Evolutionary conservation across 2,888 invertebrate species (phyloP).

Genomic region (Macaria liturata): DNA sequence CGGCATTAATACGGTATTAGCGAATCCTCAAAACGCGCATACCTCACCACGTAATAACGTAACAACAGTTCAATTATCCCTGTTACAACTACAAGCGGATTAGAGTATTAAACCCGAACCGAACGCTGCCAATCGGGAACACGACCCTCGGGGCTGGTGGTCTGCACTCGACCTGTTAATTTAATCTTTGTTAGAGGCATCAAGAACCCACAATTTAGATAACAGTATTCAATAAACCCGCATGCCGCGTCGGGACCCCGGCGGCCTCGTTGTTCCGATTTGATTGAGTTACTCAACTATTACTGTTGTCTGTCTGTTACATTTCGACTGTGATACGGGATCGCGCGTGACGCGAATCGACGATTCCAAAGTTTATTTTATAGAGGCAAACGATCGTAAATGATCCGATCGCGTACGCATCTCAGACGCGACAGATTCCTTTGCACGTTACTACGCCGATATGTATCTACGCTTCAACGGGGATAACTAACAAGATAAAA

Average conservation of each 20-base stretch:
- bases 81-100: conserved; percentile 68
- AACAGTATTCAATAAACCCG: conserved; percentile 76
- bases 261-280: conserved; percentile 61
- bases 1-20: conserved; percentile 27
- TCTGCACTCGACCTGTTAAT: conserved; percentile 71
- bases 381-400: conserved; percentile 43
- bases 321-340: conserved; percentile 42
- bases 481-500: no score
- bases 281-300: conserved; percentile 74
- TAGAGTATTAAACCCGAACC: conserved; percentile 59
- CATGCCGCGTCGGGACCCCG: conserved; percentile 52
- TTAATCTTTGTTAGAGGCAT: conserved; percentile 73
- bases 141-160: conserved; percentile 47
- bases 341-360: conserved; percentile 47
- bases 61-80: conserved; percentile 68
- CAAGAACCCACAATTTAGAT: conserved; percentile 73
- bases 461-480: no score
- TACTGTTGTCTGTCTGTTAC: conserved; percentile 50
- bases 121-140: conserved; percentile 58
- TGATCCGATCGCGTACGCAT: conserved; percentile 38
- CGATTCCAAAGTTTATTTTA: conserved; percentile 45
- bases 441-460: conserved; percentile 1
- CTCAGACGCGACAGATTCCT: conserved; percentile 27
- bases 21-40: conserved; percentile 29
- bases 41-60: conserved; percentile 35